A percentile compares a stretch with the other conserved stretches of the same genome.
Evolutionary conservation across 2,888 invertebrate genomes (phyloP).

Genomic region (Abrostola tripartita): DNA sequence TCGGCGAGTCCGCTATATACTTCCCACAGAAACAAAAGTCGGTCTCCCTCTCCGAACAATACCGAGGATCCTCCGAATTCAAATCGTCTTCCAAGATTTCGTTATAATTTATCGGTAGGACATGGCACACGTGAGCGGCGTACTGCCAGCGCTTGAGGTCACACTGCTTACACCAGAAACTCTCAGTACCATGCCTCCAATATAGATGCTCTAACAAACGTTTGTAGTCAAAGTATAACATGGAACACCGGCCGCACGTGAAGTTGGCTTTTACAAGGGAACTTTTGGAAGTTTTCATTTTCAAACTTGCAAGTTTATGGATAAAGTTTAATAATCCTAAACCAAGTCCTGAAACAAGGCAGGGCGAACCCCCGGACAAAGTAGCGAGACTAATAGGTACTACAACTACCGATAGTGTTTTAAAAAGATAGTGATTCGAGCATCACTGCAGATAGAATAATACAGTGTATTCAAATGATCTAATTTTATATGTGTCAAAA

Average conservation of each 20-base stretch:
- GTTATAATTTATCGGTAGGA: slow-evolving; percentile 68
- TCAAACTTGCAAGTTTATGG: slow-evolving; percentile 46
- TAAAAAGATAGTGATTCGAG: slow-evolving; percentile 18
- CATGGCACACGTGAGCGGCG: slow-evolving; percentile 73
- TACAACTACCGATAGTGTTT: slow-evolving; percentile 39
- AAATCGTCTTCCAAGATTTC: slow-evolving; percentile 43
- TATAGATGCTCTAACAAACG: slow-evolving; percentile 75
- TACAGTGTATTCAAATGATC: slow-evolving; percentile 1
- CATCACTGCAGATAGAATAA: slow-evolving; percentile 18
- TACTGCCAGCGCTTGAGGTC: slow-evolving; percentile 70
- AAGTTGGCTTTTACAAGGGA: slow-evolving; percentile 52
- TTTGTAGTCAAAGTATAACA: slow-evolving; percentile 71
- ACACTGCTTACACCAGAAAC: slow-evolving; percentile 67
- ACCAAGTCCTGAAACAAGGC: slow-evolving; percentile 18
- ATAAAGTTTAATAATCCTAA: slow-evolving; percentile 54
- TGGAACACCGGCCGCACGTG: slow-evolving; percentile 69
- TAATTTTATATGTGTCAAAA: slow-evolving; percentile 35
- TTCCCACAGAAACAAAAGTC: slow-evolving; percentile 73
- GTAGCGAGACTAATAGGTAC: slow-evolving; percentile 17
- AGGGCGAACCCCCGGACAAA: slow-evolving; percentile 9
- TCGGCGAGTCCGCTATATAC: slow-evolving; percentile 62
- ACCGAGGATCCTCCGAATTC: slow-evolving; percentile 40
- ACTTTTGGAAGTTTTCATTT: slow-evolving; percentile 61
- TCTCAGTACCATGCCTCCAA: slow-evolving; percentile 80
- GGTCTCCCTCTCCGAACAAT: slow-evolving; percentile 54